Evolutionary conservation across 1,140 invertebrate species (phyloP), one percentile per base, ranked within the genome.

Genomic region (Ectropis grisescens): DNA sequence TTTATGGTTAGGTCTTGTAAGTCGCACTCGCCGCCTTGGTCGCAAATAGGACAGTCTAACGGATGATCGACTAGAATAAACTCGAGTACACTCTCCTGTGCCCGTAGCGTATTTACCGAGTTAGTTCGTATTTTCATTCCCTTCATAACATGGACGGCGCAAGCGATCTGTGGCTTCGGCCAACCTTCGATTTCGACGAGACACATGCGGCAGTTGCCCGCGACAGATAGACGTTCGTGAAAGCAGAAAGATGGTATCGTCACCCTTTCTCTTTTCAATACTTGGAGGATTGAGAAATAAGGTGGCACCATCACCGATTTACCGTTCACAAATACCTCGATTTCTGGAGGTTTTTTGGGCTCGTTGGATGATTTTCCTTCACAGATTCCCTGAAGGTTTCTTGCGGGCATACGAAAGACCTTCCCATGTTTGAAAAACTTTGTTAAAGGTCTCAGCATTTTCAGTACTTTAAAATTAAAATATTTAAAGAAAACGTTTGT

Each of bases 1-100:
- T 92, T 92, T 96, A 99, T 98, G 6, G 95, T 94, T 70, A 98
- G 94, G 83, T 98, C 97, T 86, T 98, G 92, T 12, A 99, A 85
- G 84, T 99, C 97, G 79, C 97, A 99, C 84, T 99, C 97, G 1
- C 98, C 98, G 15, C 97, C 98, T 82, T 98, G 98, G 82, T 99
- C 98, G 85, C 98, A 99, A 82, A 99, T 99, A 1, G 98, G 98
- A 83, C 98, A 99, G 84, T 99, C 98, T 2, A 99, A 82, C 0
- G 98, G 98, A 87, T 99, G 98, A 68, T 99, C 98, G 15, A 98
- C 91, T 11, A 99, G 81, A 29, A 99, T 82, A 72, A 99, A 99
- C 80, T 99, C 98, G 94, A 99, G 97, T 8, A 99, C 97, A 40
- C 95, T 94, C 85, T 96, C 94, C 43, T 97, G 89, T 4, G 98